These are phyloP conservation scores for Drosophila yooni DNA, from an alignment of 2,888 invertebrate species.

Conservation along the genomic window DNA sequence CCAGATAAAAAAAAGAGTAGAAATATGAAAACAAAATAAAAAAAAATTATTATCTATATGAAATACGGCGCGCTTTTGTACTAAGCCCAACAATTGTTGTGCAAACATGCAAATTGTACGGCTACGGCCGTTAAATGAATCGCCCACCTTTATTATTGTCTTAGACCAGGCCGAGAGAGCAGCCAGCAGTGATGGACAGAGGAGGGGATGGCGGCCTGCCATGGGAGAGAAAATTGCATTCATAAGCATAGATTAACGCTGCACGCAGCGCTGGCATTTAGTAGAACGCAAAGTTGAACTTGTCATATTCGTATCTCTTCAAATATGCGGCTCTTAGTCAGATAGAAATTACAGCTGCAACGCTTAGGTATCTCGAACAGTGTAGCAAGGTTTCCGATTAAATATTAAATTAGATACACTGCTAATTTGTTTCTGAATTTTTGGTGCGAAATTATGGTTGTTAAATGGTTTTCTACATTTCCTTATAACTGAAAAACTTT, in stretches of 20 bases:
- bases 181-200: conserved; percentile 1
- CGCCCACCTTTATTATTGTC: conserved; percentile 74
- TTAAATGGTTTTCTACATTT: background rate
- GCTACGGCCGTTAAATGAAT: conserved; percentile 69
- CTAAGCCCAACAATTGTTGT: conserved; percentile 77
- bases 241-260: conserved; percentile 56
- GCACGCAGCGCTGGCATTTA: conserved; percentile 69
- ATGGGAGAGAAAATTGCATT: conserved; percentile 37
- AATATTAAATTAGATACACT: background rate
- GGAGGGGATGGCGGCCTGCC: background rate
- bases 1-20: conserved; percentile 58
- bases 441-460: background rate
- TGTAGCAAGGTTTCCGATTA: conserved; percentile 5
- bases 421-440: background rate
- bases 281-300: conserved; percentile 72
- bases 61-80: conserved; percentile 71
- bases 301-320: conserved; percentile 79
- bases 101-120: conserved; percentile 82
- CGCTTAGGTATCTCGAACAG: conserved; percentile 36
- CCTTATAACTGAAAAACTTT: background rate
- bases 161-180: conserved; percentile 41
- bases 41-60: conserved; percentile 70
- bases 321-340: conserved; percentile 68
- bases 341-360: conserved; percentile 38
- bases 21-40: conserved; percentile 15